Evolutionary conservation across 2,113 vertebrate species (phyloP), one percentile per base, ranked within the genome.

Genomic region (Stomatorhinus ivindoensis): DNA sequence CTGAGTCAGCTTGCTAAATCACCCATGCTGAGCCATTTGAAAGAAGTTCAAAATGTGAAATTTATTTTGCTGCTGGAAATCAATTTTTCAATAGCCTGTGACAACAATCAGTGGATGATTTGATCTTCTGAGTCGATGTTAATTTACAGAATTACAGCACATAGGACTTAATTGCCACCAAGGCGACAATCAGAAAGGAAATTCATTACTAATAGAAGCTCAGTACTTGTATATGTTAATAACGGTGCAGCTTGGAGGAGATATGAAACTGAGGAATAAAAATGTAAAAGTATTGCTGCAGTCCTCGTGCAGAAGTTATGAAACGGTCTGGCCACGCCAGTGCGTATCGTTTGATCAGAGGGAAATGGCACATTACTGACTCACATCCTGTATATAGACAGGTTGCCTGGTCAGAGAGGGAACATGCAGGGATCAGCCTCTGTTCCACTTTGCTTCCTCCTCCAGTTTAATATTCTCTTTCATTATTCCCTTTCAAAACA

Each of bases 281-380:
- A 31, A 39, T 31, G n/a, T 53, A 87, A 87, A 87, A 87, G 24
- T 55, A 87, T 13, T 87, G 50, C 85, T 53, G 27, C 24, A n/a
- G 47, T 86, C 2, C 53, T 55, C 0, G 53, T 21, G 17, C 31
- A 2, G 15, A 21, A 6, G n/a, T 27, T 55, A 19, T 86, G n/a
- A 86, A 89, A 89, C 88, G 90, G 27, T 15, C 13, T 39, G 15
- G 69, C 69, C 50, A 93, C 92, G 93, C 92, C 91, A 93, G 92
- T 89, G 89, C 91, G 91, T 94, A 94, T 94, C 93, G 95, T 94
- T 92, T 13, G 91, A 95, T 92, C 92, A 94, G 92, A 90, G 90
- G 93, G 91, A 93, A 92, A 88, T 27, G 90, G 88, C 90, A 93
- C 93, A 93, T 55, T n/a, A 76, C 88, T 93, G 92, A 94, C 86